phyloP scores from a whole-genome alignment of 1,140 invertebrate species.

The Sycobia sp. region DNA sequence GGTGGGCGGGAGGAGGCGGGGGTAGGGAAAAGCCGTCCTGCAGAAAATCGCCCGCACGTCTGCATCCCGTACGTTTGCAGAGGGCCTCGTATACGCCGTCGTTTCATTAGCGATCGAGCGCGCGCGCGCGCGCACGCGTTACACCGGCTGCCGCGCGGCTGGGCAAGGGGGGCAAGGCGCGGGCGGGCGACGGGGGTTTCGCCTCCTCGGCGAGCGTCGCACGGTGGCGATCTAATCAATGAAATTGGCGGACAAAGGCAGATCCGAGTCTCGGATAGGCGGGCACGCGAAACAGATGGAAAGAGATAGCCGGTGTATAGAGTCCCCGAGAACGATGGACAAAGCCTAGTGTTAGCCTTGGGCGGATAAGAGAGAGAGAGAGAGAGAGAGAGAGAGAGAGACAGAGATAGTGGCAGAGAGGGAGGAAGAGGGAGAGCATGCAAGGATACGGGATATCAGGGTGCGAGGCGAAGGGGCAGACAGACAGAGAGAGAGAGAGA shows the following conservation, averaged over 20 bases:
- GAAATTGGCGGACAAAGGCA: constrained; percentile 59
- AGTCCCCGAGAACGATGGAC: not conserved
- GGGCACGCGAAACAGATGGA: constrained; percentile 30
- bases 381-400: too few species aligned
- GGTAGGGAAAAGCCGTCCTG: too few species aligned
- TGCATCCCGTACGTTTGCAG: not conserved
- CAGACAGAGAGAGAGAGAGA: constrained; percentile 15
- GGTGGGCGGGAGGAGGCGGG: too few species aligned
- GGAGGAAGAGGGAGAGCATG: too few species aligned
- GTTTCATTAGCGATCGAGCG: not conserved
- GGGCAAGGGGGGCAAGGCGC: not conserved
- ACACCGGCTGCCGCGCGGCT: not conserved
- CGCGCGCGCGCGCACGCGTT: not conserved
- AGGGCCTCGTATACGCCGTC: too few species aligned
- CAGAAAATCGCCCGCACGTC: not conserved
- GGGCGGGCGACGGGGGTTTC: constrained; percentile 6
- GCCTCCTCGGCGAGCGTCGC: not conserved
- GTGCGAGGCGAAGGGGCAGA: too few species aligned
- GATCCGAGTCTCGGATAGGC: constrained; percentile 39
- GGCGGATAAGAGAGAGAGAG: not conserved
- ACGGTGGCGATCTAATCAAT: constrained; percentile 54
- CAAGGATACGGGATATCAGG: too few species aligned
- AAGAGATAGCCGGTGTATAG: constrained; percentile 12
- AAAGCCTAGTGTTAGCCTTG: constrained; percentile 7
- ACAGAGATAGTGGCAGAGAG: too few species aligned